A percentile compares a stretch with the other conserved stretches of the same genome.
Conservation (phyloP, 2,888 invertebrate genomes). For the Dastarcus helophoroides region DNA sequence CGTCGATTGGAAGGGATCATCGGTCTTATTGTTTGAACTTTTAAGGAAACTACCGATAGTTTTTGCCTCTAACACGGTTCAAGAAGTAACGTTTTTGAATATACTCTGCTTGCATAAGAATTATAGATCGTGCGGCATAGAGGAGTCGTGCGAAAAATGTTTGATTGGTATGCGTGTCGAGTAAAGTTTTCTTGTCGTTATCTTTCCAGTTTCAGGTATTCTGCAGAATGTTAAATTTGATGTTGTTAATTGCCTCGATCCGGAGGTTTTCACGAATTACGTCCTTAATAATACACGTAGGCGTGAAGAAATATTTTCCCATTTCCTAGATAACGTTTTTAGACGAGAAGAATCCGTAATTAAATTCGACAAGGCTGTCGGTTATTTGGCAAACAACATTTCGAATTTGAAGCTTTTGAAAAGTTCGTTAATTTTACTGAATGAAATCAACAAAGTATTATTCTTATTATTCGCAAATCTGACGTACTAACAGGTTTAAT, state of each 20-base stretch:
- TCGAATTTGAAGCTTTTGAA: slow-evolving; percentile 20
- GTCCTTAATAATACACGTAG: slow-evolving; percentile 20
- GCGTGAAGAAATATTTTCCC: slow-evolving; percentile 20
- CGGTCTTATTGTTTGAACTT: slow-evolving; percentile 21
- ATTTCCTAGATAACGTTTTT: slow-evolving; percentile 23
- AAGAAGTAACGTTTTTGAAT: slow-evolving; percentile 23
- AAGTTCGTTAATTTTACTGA: slow-evolving; percentile 21
- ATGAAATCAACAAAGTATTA: slow-evolving; percentile 11
- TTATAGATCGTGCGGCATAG: no score
- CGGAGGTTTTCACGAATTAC: slow-evolving; percentile 15
- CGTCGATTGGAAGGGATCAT: no score
- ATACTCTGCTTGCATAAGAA: slow-evolving; percentile 25
- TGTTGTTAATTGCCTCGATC: slow-evolving; percentile 17
- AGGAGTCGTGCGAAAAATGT: no score
- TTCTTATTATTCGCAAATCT: slow-evolving; percentile 3
- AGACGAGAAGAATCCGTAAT: slow-evolving; percentile 20
- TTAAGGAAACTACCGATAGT: slow-evolving; percentile 25
- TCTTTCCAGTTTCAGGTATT: slow-evolving; percentile 20
- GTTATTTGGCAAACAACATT: slow-evolving; percentile 21
- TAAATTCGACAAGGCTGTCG: slow-evolving; percentile 18
- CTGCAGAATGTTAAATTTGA: slow-evolving; percentile 20
- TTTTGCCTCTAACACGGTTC: slow-evolving; percentile 19
- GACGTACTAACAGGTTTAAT: slow-evolving; percentile 8
- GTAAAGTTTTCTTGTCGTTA: neutral
- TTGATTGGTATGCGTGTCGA: slow-evolving; percentile 5